Evolutionary conservation across 2,888 invertebrate genomes (phyloP), one percentile per base, ranked within the genome.

Genomic region (Gonocerus acuteangulatus): DNA sequence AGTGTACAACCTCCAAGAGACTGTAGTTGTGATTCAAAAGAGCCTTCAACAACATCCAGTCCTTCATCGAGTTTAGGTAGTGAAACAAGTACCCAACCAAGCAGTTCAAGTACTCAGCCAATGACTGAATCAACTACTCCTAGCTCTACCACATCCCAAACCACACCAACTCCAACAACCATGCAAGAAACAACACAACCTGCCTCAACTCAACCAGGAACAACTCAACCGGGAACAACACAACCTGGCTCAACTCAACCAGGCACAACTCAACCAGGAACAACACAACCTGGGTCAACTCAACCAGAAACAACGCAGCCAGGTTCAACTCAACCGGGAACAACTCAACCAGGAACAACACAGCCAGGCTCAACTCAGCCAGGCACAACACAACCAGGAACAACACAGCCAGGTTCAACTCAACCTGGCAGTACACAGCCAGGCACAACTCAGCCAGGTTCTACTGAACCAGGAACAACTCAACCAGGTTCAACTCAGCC

Each of bases 1-100:
- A 81, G 82, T 6, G 81, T 84, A 15, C 81, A 83, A 69, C 82
- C 83, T n/a, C 75, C 71, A 1, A 65, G 72, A 58, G 69, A 71
- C 61, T 72, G 72, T 52, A 66, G 65, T 36, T 68, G 67, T 56
- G 56, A 62, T 58, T 42, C 44, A 36, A 34, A 63, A 15, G 60
- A 51, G 9, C 21, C 58, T 2, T 54, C 67, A 51, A 69, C 70
- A 63, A 70, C 57, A 60, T 68, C 66, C 48, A 67, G 19, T 67
- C 60, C 69, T 2, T 2, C 68, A 68, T 63, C 69, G 59, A 68
- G 70, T 39, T 69, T 71, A 16, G 69, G 71, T 18, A 69, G 69
- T 63, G 66, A 68, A 47, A 11, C 3, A 4, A 39, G 39, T 39
- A 67, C 69, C 2, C 62, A 65, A 42, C 58, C 65, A 22, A 66